phyloP scores from a whole-genome alignment of 2,888 invertebrate genomes.

The Agonum fuliginosum region DNA sequence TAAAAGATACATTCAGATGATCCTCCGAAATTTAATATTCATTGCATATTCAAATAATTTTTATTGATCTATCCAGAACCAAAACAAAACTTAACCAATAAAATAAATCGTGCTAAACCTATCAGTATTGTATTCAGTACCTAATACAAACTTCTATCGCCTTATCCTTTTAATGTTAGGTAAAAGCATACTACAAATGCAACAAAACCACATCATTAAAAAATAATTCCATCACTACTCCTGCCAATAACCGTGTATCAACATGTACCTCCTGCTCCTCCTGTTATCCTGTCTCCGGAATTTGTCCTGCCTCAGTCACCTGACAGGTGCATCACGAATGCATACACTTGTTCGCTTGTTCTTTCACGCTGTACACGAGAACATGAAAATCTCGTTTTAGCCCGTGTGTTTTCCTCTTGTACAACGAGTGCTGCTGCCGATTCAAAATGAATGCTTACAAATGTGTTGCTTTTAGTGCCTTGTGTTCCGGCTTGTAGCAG shows the following conservation, averaged over 20 bases:
- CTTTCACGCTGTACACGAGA: neutral
- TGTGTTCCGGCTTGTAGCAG: neutral
- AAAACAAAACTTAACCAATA: no score
- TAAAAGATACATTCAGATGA: no score
- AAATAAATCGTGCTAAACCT: no score
- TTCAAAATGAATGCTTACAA: constrained; percentile 58
- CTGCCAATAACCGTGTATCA: neutral
- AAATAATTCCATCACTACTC: neutral
- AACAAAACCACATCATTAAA: constrained; percentile 12
- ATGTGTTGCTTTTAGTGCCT: constrained; percentile 45
- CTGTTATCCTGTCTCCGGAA: neutral
- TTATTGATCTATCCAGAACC: no score
- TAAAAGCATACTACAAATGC: neutral
- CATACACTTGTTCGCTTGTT: constrained; percentile 30
- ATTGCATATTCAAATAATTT: no score
- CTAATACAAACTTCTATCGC: neutral
- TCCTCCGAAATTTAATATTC: no score
- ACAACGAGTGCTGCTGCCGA: constrained; percentile 3
- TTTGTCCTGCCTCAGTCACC: neutral
- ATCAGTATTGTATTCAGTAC: no score
- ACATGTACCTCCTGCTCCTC: no score
- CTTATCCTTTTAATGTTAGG: neutral
- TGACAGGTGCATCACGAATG: constrained; percentile 29
- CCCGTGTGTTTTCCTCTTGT: neutral
- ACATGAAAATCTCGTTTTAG: constrained; percentile 37